phyloP scores from a whole-genome alignment of 2,888 invertebrate species.

The Therioaphis trifolii region DNA sequence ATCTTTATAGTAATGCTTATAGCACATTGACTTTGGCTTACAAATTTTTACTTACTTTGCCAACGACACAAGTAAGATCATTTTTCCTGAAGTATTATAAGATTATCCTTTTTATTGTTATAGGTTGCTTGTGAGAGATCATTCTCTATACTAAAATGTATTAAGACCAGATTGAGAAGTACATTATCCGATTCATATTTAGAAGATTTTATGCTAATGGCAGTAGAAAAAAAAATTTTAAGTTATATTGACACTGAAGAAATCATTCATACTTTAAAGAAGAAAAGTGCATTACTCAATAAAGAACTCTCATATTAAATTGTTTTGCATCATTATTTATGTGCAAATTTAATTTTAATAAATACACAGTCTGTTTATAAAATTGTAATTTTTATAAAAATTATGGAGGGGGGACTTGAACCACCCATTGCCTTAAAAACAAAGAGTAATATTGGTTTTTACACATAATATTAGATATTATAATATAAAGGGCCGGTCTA shows the following conservation, averaged over 20 bases:
- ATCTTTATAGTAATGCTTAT: background rate
- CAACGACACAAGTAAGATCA: constrained; percentile 8
- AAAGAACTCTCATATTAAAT: no score
- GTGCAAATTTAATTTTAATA: no score
- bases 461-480: background rate
- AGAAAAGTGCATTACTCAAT: background rate
- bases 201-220: no score
- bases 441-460: background rate
- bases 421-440: background rate
- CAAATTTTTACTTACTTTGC: constrained; percentile 12
- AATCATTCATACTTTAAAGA: background rate
- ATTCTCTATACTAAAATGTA: constrained; percentile 6
- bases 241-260: background rate
- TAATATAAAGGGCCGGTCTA: background rate
- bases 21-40: background rate
- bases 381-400: background rate
- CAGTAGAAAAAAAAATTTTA: background rate
- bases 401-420: background rate
- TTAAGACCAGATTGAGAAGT: background rate
- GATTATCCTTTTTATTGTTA: background rate
- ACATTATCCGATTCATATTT: no score
- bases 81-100: background rate
- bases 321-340: no score
- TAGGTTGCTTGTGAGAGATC: no score
- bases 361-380: no score